A percentile compares a stretch with the other conserved stretches of the same genome.
phyloP scores from a whole-genome alignment of 1,140 invertebrate species.

The Oryctes rhinoceros region DNA sequence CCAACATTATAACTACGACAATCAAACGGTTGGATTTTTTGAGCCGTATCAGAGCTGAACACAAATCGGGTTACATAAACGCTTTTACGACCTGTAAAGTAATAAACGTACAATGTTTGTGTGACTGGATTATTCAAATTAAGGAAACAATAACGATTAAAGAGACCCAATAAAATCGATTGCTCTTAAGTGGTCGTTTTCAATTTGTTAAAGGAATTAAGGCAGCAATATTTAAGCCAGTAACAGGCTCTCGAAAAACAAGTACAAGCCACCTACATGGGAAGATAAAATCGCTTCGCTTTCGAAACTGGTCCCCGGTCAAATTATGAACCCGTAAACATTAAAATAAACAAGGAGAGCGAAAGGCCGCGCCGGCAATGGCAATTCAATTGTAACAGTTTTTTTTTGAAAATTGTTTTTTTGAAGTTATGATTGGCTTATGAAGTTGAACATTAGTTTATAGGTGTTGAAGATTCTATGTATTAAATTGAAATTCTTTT shows the following conservation, averaged over 20 bases:
- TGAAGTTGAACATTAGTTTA: too few species aligned
- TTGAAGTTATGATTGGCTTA: too few species aligned
- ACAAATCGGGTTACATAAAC: background rate
- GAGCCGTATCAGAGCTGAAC: too few species aligned
- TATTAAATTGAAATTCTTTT: too few species aligned
- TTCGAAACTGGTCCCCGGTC: conserved; percentile 43
- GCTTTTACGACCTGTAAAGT: background rate
- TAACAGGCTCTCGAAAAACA: conserved; percentile 46
- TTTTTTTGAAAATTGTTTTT: too few species aligned
- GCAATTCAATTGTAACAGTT: conserved; percentile 11
- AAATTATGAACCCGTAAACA: conserved; percentile 49
- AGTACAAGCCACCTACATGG: conserved; percentile 51
- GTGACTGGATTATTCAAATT: conserved; percentile 26
- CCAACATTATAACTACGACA: too few species aligned
- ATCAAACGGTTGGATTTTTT: too few species aligned
- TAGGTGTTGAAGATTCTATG: too few species aligned
- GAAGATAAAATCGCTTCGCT: conserved; percentile 46
- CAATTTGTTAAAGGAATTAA: conserved; percentile 50
- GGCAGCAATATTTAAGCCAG: conserved; percentile 48
- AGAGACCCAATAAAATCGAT: conserved; percentile 28
- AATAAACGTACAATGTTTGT: conserved; percentile 5
- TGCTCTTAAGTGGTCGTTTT: conserved; percentile 45
- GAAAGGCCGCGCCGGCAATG: background rate
- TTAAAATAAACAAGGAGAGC: conserved; percentile 47
- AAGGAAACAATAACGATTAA: conserved; percentile 32